A percentile compares a stretch with the other conserved stretches of the same genome.
Conservation (phyloP, 2,113 vertebrate genomes). For the Ia io region DNA sequence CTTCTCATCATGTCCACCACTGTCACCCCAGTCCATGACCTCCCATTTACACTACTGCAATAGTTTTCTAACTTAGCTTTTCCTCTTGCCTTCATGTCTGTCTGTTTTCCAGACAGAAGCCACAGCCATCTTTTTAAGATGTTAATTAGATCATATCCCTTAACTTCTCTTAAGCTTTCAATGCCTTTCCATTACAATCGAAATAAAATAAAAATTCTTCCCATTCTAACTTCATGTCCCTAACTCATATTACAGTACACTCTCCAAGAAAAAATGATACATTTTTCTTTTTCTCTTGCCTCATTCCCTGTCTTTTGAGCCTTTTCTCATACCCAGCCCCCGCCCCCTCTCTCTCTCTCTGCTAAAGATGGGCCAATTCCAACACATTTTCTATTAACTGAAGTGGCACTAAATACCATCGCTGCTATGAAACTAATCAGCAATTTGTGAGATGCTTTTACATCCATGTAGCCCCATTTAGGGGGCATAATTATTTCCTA, state of each 20-base stretch:
- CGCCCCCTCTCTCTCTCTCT: too few relatives aligned
- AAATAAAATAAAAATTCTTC: background rate
- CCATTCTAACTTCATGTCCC: background rate
- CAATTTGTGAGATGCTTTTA: constrained; percentile 48
- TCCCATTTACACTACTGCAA: background rate
- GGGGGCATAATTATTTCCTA: constrained; percentile 57
- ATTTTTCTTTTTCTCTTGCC: background rate
- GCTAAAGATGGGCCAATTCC: background rate
- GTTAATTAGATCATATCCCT: background rate
- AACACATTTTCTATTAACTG: constrained; percentile 57
- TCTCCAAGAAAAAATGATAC: background rate
- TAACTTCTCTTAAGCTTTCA: background rate
- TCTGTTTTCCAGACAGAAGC: background rate
- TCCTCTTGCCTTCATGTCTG: background rate
- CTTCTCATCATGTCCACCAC: background rate
- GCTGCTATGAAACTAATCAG: constrained; percentile 51
- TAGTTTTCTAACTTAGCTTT: background rate
- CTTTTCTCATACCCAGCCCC: background rate
- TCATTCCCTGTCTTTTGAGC: background rate
- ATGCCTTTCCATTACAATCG: background rate
- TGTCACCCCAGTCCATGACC: background rate
- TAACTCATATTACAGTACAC: too few relatives aligned
- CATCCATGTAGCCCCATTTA: constrained; percentile 28
- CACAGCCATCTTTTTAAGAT: background rate
- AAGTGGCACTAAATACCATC: constrained; percentile 60